These are phyloP conservation scores for Oncorhynchus masou DNA, from an alignment of 2,113 vertebrate species.

Conservation along the genomic window DNA sequence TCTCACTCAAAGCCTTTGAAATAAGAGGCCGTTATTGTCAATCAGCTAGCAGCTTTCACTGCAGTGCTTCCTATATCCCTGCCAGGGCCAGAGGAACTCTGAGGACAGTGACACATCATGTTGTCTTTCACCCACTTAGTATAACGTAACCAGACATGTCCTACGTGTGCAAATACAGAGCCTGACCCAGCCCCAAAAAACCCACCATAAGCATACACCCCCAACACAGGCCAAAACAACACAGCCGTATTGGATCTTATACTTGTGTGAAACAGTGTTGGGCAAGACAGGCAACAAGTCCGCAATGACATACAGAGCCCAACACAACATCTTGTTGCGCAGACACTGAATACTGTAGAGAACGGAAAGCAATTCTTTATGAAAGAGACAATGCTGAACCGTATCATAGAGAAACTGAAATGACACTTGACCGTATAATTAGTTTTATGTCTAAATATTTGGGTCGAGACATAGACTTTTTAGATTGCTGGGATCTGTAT, in stretches of 20 bases:
- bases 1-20: conserved; percentile 26
- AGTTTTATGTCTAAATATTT: conserved; percentile 26
- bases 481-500: conserved; percentile 13
- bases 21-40: conserved; percentile 31
- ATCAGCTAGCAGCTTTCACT: conserved; percentile 21
- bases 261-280: too few relatives aligned
- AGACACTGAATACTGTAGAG: not conserved
- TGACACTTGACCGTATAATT: conserved; percentile 37
- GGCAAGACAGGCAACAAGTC: too few relatives aligned
- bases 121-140: not conserved
- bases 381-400: not conserved
- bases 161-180: too few relatives aligned
- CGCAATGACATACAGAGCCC: too few relatives aligned
- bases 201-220: too few relatives aligned
- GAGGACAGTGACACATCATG: not conserved
- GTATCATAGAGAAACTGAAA: conserved; percentile 19
- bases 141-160: not conserved
- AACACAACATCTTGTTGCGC: not conserved
- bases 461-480: conserved; percentile 23
- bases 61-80: conserved; percentile 2
- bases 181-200: too few relatives aligned
- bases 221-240: too few relatives aligned
- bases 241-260: too few relatives aligned
- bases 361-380: not conserved
- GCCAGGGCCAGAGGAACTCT: too few relatives aligned